Percentiles rank a stretch among this genome's conserved stretches.
Evolutionary conservation across 1,140 invertebrate genomes (phyloP).

Genomic region (Manduca sexta): DNA sequence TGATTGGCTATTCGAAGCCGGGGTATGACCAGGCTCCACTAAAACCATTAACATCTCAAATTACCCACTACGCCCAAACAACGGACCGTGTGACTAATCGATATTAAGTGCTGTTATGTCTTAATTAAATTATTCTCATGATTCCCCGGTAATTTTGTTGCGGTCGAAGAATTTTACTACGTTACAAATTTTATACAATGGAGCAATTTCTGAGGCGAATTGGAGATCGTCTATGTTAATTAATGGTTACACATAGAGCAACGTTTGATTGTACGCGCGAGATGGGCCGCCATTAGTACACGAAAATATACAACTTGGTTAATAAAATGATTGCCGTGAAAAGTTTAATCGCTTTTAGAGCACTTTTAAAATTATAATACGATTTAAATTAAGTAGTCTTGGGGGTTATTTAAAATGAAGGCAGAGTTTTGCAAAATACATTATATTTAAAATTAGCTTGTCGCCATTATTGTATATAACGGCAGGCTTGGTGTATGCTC

Average conservation of each 20-base stretch:
- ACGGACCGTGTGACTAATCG: slow-evolving; percentile 63
- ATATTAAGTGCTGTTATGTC: slow-evolving; percentile 61
- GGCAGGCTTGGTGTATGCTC: no score
- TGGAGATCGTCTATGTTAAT: slow-evolving; percentile 49
- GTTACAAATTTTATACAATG: slow-evolving; percentile 62
- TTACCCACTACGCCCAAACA: slow-evolving; percentile 60
- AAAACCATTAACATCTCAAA: slow-evolving; percentile 61
- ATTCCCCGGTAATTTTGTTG: slow-evolving; percentile 48
- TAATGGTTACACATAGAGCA: slow-evolving; percentile 32
- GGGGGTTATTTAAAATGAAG: no score
- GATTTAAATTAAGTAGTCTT: no score
- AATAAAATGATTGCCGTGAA: slow-evolving; percentile 7
- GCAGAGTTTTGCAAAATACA: no score
- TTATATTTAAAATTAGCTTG: no score
- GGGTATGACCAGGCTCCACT: slow-evolving; percentile 47
- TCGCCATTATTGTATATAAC: no score
- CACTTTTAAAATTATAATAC: neutral
- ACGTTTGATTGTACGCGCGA: slow-evolving; percentile 4
- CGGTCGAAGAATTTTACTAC: slow-evolving; percentile 52
- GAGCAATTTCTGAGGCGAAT: slow-evolving; percentile 54
- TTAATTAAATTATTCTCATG: slow-evolving; percentile 68
- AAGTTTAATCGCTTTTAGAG: slow-evolving; percentile 9
- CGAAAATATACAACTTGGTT: slow-evolving; percentile 7
- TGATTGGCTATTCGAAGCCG: slow-evolving; percentile 55
- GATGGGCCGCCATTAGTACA: slow-evolving; percentile 4